Percentiles rank a stretch among this genome's conserved stretches.
phyloP scores from a whole-genome alignment of 1,140 invertebrate species.

The Chelonus insularis region DNA sequence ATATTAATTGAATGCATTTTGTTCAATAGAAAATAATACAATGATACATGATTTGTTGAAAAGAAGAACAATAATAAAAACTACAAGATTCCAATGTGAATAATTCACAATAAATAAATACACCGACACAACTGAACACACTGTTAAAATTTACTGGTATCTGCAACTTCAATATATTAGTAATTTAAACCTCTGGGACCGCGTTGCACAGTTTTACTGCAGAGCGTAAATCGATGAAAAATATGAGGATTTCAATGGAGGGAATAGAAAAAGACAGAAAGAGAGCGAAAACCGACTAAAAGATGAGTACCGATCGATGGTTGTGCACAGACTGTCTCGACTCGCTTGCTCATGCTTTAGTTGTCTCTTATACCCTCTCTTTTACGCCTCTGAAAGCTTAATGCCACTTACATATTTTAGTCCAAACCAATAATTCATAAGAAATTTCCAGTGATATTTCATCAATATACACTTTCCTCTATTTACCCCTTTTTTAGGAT shows the following conservation, averaged over 20 bases:
- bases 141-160: too few relatives aligned
- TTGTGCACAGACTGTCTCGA: conserved; percentile 53
- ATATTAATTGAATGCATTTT: too few relatives aligned
- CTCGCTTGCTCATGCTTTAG: conserved; percentile 22
- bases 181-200: background rate
- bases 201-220: conserved; percentile 6
- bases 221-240: conserved; percentile 22
- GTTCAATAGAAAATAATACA: too few relatives aligned
- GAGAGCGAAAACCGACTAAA: conserved; percentile 27
- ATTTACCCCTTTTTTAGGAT: too few relatives aligned
- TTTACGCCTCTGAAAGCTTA: conserved; percentile 33
- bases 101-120: too few relatives aligned
- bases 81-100: too few relatives aligned
- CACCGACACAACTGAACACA: too few relatives aligned
- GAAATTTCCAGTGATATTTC: background rate
- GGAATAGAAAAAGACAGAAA: conserved; percentile 23
- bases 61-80: too few relatives aligned
- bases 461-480: too few relatives aligned
- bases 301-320: conserved; percentile 51
- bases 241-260: conserved; percentile 35
- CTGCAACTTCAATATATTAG: too few relatives aligned
- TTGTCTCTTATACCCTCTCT: conserved; percentile 30
- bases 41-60: too few relatives aligned
- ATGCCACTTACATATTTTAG: conserved; percentile 31
- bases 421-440: conserved; percentile 4